Base-by-base conservation (phyloP, 2,797 vertebrate genomes). In the Danionella dracula region DNA sequence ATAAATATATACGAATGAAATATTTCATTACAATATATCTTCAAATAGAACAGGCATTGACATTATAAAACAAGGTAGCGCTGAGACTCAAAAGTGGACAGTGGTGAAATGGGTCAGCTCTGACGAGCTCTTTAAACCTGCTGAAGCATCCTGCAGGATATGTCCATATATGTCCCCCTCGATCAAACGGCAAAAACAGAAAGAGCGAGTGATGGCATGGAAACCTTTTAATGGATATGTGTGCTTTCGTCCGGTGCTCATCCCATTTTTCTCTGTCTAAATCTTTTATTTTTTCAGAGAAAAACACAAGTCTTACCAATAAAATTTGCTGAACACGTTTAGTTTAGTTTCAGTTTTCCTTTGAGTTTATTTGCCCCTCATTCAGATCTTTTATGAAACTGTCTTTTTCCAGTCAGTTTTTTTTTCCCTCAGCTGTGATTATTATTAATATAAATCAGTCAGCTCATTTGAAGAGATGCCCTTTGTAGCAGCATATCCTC, bases 181-280 rank as follows among this genome's bases (percentile, higher is more conserved):
- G 10, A 58, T 58, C 55, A 44, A 58, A 57, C 38, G 6, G 3
- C 35, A 38, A 57, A 53, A 49, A 20, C 4, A 4, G 23, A 56
- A 16, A 38, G 44, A 57, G 23, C 40, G 53, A 66, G 64, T 57
- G 63, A 66, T 66, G 53, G 34, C 20, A 31, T 12, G 11, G 51
- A 66, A 66, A 56, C 53, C 34, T 56, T 66, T 45, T 66, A 57
- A 66, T 57, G 64, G 53, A 66, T 66, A 34, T 49, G 31, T 49
- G 44, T 41, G 42, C 23, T 20, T 40, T 66, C 64, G 31, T 66
- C 53, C 12, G 23, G 12, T 17, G 15, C 21, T 11, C 35, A 34
- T 55, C n/a, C 34, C 32, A 21, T 37, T 48, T 61, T 19, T 12
- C 32, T 27, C 23, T 6, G 1, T 13, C 38, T 53, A 44, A 54